Conservation (phyloP, 2,113 vertebrate genomes). For the Cricetomys ansorgei region DNA sequence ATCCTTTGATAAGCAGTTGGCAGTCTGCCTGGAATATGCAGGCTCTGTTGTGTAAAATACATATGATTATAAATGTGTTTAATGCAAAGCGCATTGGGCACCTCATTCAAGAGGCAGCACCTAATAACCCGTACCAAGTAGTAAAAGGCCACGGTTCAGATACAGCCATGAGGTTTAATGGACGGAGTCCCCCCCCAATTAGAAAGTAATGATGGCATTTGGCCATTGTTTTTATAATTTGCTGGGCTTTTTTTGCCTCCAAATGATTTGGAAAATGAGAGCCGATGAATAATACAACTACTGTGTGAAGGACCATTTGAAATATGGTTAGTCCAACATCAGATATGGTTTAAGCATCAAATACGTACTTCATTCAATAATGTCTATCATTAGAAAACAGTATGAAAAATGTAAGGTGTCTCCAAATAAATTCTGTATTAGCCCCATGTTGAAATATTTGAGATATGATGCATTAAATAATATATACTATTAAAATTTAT, state of each 20-base stretch:
- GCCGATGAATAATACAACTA: background rate
- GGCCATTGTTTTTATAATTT: conserved; percentile 91
- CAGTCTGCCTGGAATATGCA: conserved; percentile 91
- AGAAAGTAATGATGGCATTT: conserved; percentile 95
- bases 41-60: conserved; percentile 93
- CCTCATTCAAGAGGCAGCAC: conserved; percentile 91
- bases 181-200: conserved; percentile 89
- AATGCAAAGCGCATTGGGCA: conserved; percentile 87
- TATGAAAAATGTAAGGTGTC: conserved; percentile 9
- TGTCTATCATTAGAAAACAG: background rate
- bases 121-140: conserved; percentile 87
- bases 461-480: conserved; percentile 43
- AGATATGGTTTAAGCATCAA: background rate
- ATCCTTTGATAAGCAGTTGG: conserved; percentile 92
- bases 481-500: conserved; percentile 35
- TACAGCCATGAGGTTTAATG: conserved; percentile 91
- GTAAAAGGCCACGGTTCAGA: conserved; percentile 93
- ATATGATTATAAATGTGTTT: conserved; percentile 90
- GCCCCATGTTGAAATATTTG: conserved; percentile 19
- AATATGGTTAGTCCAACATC: background rate
- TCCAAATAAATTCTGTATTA: background rate
- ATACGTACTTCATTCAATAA: conserved; percentile 44
- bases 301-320: background rate
- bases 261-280: conserved; percentile 88
- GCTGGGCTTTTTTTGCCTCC: conserved; percentile 89